A percentile compares a stretch with the other conserved stretches of the same genome.
phyloP scores from a whole-genome alignment of 1,140 invertebrate genomes.

The Calliopsis andreniformis region DNA sequence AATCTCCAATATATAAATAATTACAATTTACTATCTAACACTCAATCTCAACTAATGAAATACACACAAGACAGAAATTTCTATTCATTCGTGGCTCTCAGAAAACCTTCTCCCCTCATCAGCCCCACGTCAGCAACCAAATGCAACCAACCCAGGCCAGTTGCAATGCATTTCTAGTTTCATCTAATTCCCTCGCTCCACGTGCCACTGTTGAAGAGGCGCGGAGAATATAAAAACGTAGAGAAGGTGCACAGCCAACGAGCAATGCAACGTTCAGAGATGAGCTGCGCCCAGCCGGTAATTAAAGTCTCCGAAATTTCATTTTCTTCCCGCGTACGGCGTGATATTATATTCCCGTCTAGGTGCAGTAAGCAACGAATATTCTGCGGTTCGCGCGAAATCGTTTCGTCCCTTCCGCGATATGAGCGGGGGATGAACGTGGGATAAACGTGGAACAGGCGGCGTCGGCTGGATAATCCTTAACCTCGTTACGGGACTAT shows the following conservation, averaged over 20 bases:
- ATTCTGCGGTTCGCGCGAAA: background rate
- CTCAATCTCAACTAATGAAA: too few species aligned
- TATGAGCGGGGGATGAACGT: conserved; percentile 30
- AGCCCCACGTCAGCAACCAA: too few species aligned
- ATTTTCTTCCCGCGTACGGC: background rate
- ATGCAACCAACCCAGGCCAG: too few species aligned
- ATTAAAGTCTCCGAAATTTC: conserved; percentile 12
- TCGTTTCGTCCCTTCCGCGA: background rate
- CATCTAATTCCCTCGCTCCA: too few species aligned
- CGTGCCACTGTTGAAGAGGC: too few species aligned
- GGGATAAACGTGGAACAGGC: conserved; percentile 40
- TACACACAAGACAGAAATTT: too few species aligned
- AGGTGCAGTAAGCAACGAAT: background rate
- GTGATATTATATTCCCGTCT: background rate
- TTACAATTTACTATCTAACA: too few species aligned
- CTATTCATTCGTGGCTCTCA: too few species aligned
- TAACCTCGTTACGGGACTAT: conserved; percentile 46
- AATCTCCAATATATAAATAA: too few species aligned
- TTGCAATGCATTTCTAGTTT: background rate
- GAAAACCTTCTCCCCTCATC: too few species aligned
- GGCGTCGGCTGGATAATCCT: conserved; percentile 38
- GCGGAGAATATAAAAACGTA: background rate
- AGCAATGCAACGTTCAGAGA: too few species aligned
- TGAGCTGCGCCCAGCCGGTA: background rate
- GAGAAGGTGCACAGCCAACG: background rate